Percentiles rank a stretch among this genome's conserved stretches.
Evolutionary conservation across 2,888 invertebrate species (phyloP).

Genomic region (Onthophagus sagittarius): DNA sequence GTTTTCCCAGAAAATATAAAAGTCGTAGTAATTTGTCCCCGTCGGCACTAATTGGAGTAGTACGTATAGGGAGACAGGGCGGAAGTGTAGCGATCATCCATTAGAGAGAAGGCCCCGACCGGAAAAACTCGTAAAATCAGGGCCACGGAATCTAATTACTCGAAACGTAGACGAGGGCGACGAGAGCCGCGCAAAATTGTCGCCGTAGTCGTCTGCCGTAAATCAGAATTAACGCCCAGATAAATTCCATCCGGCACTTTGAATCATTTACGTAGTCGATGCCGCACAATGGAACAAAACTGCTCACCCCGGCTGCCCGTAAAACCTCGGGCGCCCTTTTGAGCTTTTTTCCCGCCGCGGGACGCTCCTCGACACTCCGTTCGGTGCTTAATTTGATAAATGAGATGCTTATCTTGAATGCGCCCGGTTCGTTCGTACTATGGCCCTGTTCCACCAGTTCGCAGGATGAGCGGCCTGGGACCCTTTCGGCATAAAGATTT

Average conservation of each 20-base stretch:
- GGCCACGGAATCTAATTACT: slow-evolving; percentile 9
- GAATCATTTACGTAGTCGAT: slow-evolving; percentile 37
- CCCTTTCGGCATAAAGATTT: slow-evolving; percentile 1
- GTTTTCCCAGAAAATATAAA: neutral
- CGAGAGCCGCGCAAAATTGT: slow-evolving; percentile 1
- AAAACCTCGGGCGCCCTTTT: neutral
- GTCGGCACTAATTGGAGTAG: neutral
- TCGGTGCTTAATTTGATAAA: slow-evolving; percentile 12
- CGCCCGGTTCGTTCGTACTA: slow-evolving; percentile 1
- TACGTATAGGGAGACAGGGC: slow-evolving; percentile 3
- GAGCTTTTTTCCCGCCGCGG: slow-evolving; percentile 1
- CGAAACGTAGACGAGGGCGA: neutral
- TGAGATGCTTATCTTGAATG: slow-evolving; percentile 12
- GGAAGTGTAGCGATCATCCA: neutral
- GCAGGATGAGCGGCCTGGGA: slow-evolving; percentile 3
- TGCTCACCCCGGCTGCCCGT: neutral
- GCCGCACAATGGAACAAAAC: slow-evolving; percentile 20
- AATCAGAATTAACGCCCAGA: slow-evolving; percentile 46
- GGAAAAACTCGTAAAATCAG: slow-evolving; percentile 10
- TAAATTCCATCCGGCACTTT: slow-evolving; percentile 40
- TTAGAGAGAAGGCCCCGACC: neutral
- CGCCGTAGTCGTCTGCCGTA: slow-evolving; percentile 35
- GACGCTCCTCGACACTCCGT: slow-evolving; percentile 8
- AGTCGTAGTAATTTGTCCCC: neutral
- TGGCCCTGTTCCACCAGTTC: neutral